Percentiles rank a stretch among this genome's conserved stretches.
phyloP scores from a whole-genome alignment of 64 coral and sea anemone genomes.

The Stichodactyla helianthus region DNA sequence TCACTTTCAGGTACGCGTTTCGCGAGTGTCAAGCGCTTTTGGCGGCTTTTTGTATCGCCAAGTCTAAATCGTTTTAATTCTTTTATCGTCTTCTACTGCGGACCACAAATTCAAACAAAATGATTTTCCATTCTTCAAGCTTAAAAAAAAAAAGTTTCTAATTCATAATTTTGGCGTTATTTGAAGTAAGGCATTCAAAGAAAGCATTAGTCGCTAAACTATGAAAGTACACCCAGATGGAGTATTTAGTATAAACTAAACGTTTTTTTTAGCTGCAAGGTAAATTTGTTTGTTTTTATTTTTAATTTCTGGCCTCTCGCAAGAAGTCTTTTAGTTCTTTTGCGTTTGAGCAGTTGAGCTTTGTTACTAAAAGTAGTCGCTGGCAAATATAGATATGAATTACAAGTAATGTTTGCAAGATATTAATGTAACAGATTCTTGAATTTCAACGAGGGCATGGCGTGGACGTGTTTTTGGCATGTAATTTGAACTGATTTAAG shows the following conservation, averaged over 20 bases:
- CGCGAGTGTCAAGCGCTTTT: neutral
- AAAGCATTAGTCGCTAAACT: neutral
- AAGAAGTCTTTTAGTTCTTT: neutral
- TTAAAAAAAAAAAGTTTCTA: neutral
- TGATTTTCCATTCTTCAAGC: neutral
- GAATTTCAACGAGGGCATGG: neutral
- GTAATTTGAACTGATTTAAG: neutral
- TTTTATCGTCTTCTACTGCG: neutral
- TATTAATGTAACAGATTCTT: neutral
- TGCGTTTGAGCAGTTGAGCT: neutral
- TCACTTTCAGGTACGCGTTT: slow-evolving; percentile 10
- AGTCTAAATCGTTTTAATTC: neutral
- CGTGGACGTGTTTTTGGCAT: neutral
- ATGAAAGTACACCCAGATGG: neutral
- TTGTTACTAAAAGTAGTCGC: neutral
- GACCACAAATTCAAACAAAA: neutral
- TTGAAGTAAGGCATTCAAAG: neutral
- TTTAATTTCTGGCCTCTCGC: neutral
- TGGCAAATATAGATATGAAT: neutral
- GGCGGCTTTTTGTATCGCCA: neutral
- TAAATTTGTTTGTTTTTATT: neutral
- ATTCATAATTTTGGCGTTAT: neutral
- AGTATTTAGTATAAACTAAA: neutral
- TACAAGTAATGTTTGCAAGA: neutral
- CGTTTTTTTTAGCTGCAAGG: neutral